Evolutionary conservation across 2,797 vertebrate species (phyloP), one percentile per base, ranked within the genome.

Genomic region (Sebastes glaucus): DNA sequence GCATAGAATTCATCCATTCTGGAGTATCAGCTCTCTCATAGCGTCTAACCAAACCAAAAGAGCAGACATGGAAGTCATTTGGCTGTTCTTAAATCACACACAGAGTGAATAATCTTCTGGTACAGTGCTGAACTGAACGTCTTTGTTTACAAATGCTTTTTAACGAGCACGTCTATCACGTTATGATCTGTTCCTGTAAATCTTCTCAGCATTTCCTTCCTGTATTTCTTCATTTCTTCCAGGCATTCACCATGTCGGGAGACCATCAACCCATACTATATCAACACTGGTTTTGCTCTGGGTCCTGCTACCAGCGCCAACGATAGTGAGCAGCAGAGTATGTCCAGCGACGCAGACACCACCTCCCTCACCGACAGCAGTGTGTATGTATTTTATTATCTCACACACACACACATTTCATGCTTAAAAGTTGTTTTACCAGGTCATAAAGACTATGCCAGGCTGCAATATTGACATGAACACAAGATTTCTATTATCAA

Each of bases 321-420:
- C 0, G 98, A 99, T 89, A 99, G 99, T 0, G 98, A 99, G 93
- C 98, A 99, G 94, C 99, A 99, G 96, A 99, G 99, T 93, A 96
- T 99, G 96, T 99, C 99, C 93, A 99, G 98, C 6, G 99, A 99
- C 2, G 97, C 98, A 0, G 99, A 99, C 90, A 98, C 98, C 0
- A 93, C 98, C 86, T 99, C 99, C 0, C 96, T 99, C 83, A 97
- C 98, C 0, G 99, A 99, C 96, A 99, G 97, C 96, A 99, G 98
- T 0, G 94, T 99, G 99, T 99, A 94, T 82, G 99, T 98, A 82
- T 33, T 7, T 33, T 28, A 18, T 78, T 30, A 30, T n/a, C 60
- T 10, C 55, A 5, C 1, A 46, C 14, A 46, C 38, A 20, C 25
- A 28, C 60, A 71, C 62, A 27, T 52, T 35, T 60, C 52, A 64